These are phyloP conservation scores for Clistopyga incitator DNA, from an alignment of 2,888 invertebrate species.

Conservation along the genomic window DNA sequence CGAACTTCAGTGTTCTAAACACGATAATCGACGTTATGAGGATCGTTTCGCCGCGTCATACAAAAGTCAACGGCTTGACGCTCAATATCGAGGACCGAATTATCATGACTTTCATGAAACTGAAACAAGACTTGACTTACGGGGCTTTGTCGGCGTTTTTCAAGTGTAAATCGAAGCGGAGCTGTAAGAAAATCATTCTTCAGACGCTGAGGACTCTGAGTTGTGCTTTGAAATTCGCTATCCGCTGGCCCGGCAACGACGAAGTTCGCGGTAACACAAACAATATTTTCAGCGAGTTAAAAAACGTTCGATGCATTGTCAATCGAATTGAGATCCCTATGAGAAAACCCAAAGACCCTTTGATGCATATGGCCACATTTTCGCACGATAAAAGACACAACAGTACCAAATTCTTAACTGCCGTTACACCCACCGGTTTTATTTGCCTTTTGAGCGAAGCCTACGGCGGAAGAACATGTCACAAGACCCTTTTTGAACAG, in stretches of 20 bases:
- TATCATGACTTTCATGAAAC: conserved; percentile 51
- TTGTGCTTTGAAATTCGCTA: conserved; percentile 11
- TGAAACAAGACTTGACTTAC: conserved; percentile 47
- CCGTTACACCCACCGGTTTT: conserved; percentile 67
- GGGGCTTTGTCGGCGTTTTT: conserved; percentile 28
- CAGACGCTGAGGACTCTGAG: conserved; percentile 26
- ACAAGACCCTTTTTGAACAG: conserved; percentile 68
- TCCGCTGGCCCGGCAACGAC: conserved; percentile 11
- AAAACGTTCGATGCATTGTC: conserved; percentile 28
- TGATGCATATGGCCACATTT: background rate
- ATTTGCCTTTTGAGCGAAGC: conserved; percentile 69
- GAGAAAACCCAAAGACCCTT: conserved; percentile 4
- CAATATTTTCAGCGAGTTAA: background rate
- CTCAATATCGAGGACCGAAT: conserved; percentile 38
- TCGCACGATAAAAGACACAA: conserved; percentile 64
- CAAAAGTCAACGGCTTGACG: conserved; percentile 1
- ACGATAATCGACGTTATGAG: conserved; percentile 3
- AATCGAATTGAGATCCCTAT: conserved; percentile 32
- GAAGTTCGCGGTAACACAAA: background rate
- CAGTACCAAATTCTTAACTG: conserved; percentile 71
- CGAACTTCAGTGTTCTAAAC: conserved; percentile 12
- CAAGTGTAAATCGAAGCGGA: conserved; percentile 19
- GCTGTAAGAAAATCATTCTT: conserved; percentile 36
- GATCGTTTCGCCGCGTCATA: conserved; percentile 2
- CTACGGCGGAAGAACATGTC: conserved; percentile 69